Evolutionary conservation across 1,140 invertebrate species (phyloP), one percentile per base, ranked within the genome.

Genomic region (Aphidius ervi): DNA sequence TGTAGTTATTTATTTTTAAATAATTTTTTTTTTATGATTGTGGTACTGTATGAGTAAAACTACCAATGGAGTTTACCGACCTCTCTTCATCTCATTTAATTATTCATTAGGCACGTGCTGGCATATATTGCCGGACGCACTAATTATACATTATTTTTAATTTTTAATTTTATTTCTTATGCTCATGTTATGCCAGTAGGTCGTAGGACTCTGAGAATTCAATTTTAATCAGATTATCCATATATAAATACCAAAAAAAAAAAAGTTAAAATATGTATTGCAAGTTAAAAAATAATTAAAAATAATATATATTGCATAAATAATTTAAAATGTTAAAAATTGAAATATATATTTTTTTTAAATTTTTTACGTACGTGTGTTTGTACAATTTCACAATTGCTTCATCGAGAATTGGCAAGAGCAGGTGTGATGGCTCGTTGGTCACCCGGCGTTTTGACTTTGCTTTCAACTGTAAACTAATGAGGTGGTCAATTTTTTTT

Each of bases 361-460:
- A n/a, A 3, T 31, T 31, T 31, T 31, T 31, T 31, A 3, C 4
- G 4, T 31, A 31, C 2, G 23, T 31, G 4, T 31, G 4, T 9
- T 40, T 20, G 40, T 16, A 16, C 39, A 23, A 9, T 52, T 40
- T 43, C 16, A 43, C 45, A 42, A 57, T 57, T 40, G 55, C 43
- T 48, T 31, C 55, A 48, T 43, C 55, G 23, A 45, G 37, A 54
- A 42, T 43, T 9, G n/a, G n/a, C 6, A 54, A 9, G 40, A 39
- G 52, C 52, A 54, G 52, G 52, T 67, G 62, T 42, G 64, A 58
- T 39, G 65, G 60, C 53, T 72, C 23, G 23, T 31, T 31, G 23
- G 23, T 31, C 23, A 31, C 23, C 23, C 23, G 23, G 23, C 23
- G 23, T 31, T 31, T 31, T 31, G 23, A 31, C 23, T 31, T 31